These are phyloP conservation scores for Edolisoma coerulescens DNA, from an alignment of 2,113 vertebrate genomes.

Conservation along the genomic window DNA sequence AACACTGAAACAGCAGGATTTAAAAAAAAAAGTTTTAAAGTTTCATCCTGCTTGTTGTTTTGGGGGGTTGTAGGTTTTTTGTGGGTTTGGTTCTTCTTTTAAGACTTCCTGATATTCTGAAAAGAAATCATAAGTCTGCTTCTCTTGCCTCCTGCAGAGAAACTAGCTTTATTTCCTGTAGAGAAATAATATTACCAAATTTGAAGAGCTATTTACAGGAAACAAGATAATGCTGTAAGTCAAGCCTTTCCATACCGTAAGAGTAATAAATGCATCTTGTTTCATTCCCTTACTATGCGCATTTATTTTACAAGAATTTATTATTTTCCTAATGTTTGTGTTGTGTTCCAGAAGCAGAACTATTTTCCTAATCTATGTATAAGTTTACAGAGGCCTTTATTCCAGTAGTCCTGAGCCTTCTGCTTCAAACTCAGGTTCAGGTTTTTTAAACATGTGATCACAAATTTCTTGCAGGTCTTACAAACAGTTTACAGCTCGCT, in stretches of 20 bases:
- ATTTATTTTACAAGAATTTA: neutral
- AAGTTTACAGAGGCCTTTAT: neutral
- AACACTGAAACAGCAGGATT: neutral
- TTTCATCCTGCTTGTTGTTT: neutral
- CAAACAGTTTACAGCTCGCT: accelerated
- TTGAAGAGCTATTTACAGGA: neutral
- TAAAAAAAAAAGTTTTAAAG: neutral
- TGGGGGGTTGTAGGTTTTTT: neutral
- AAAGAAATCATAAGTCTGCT: neutral
- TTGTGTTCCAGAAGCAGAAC: neutral
- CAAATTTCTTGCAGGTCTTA: neutral
- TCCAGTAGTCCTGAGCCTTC: neutral
- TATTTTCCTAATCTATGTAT: neutral
- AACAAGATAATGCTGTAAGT: neutral
- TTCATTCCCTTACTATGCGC: neutral
- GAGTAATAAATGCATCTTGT: neutral
- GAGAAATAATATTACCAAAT: neutral
- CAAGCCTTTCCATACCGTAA: neutral
- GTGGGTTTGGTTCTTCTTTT: neutral
- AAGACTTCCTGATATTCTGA: neutral
- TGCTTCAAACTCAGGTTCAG: neutral
- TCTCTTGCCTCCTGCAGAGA: neutral
- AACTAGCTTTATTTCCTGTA: neutral
- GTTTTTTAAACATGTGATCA: accelerated
- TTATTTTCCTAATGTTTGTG: neutral